These are phyloP conservation scores for Zaprionus tsacasi DNA, from an alignment of 1,140 invertebrate species.

Conservation along the genomic window DNA sequence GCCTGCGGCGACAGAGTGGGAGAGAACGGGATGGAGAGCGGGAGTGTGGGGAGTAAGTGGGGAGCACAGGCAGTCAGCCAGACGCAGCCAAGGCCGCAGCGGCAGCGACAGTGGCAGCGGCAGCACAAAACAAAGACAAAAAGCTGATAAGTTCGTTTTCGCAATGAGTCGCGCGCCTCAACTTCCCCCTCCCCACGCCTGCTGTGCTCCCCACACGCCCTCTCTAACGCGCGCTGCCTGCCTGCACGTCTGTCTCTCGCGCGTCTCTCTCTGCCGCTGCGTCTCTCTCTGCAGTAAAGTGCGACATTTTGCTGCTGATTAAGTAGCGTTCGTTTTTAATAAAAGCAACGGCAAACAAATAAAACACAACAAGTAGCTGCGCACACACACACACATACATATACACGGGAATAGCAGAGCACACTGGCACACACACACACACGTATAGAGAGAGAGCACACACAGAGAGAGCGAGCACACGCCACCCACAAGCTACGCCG, in stretches of 20 bases:
- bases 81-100: constrained; percentile 47
- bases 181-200: not conserved
- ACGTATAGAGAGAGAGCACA: not conserved
- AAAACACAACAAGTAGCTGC: constrained; percentile 73
- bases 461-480: not conserved
- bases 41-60: not conserved
- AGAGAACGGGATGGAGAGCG: not conserved
- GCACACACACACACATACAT: constrained; percentile 12
- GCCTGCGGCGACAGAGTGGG: not conserved
- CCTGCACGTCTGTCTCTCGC: constrained; percentile 22
- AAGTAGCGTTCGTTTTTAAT: constrained; percentile 82
- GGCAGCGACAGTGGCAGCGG: constrained; percentile 33
- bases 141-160: constrained; percentile 56
- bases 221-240: not conserved
- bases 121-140: constrained; percentile 63
- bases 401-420: not conserved
- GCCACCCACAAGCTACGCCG: constrained; percentile 31
- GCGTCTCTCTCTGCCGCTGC: not conserved
- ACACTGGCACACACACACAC: not conserved
- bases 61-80: constrained; percentile 51
- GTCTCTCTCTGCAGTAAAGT: constrained; percentile 67
- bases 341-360: constrained; percentile 79
- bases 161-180: constrained; percentile 38
- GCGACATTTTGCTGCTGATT: constrained; percentile 82
- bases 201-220: not conserved